These are phyloP conservation scores for Athalia cordata DNA, from an alignment of 2,888 invertebrate genomes.

Conservation along the genomic window DNA sequence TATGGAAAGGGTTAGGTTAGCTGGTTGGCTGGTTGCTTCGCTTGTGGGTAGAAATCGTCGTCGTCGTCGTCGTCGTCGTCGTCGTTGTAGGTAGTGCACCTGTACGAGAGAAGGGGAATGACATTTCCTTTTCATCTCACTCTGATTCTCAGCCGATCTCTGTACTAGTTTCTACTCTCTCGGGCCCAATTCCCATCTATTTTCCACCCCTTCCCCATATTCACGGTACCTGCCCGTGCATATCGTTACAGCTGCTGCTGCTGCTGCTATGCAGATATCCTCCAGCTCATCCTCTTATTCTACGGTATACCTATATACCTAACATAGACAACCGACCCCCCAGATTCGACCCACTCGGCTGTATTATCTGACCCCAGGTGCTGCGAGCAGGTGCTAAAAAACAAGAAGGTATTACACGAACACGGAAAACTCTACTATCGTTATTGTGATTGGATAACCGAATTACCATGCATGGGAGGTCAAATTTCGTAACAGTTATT, in stretches of 20 bases:
- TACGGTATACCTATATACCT: too few relatives aligned
- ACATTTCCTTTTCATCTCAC: slow-evolving; percentile 21
- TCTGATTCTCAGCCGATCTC: neutral
- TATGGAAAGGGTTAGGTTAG: slow-evolving; percentile 52
- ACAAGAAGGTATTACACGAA: too few relatives aligned
- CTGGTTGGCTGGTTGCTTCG: too few relatives aligned
- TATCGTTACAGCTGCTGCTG: slow-evolving; percentile 23
- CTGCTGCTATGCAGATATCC: slow-evolving; percentile 31
- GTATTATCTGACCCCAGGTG: slow-evolving; percentile 21
- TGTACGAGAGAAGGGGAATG: too few relatives aligned
- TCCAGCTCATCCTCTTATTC: neutral
- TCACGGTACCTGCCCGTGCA: slow-evolving; percentile 26
- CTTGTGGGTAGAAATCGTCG: neutral
- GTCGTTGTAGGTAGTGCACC: slow-evolving; percentile 9
- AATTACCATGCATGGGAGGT: too few relatives aligned
- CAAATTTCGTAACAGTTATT: too few relatives aligned
- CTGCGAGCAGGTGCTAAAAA: neutral
- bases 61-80: slow-evolving; percentile 39
- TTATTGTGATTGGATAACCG: slow-evolving; percentile 37
- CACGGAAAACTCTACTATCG: slow-evolving; percentile 10
- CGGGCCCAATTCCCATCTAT: slow-evolving; percentile 12
- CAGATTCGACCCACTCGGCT: slow-evolving; percentile 3
- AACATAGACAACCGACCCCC: slow-evolving; percentile 2
- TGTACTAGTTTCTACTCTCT: slow-evolving; percentile 26
- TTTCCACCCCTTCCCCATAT: neutral